Evolutionary conservation across 2,888 invertebrate species (phyloP).

Genomic region (Microchrysa polita): DNA sequence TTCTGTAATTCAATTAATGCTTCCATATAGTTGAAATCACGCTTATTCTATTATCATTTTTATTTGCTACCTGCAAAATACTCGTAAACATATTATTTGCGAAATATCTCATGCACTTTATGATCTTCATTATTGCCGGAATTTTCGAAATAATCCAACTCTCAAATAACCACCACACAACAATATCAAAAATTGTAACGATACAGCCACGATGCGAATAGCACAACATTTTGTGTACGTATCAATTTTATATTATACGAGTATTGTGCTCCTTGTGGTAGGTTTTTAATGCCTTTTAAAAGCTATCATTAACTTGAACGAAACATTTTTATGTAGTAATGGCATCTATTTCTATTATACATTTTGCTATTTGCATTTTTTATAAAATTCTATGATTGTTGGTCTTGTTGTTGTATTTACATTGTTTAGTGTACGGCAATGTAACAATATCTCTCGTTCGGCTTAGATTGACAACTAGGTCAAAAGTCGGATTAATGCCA

Average conservation of each 20-base stretch:
- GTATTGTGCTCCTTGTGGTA: conserved; percentile 6
- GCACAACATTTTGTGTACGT: conserved; percentile 24
- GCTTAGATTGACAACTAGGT: conserved; percentile 67
- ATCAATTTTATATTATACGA: no score
- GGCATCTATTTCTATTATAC: conserved; percentile 9
- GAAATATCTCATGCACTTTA: conserved; percentile 23
- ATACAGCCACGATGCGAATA: no score
- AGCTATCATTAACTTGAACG: conserved; percentile 4
- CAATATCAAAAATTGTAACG: no score
- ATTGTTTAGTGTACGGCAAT: conserved; percentile 44
- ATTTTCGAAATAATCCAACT: conserved; percentile 7
- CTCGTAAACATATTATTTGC: no score
- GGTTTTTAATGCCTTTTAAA: conserved; percentile 24
- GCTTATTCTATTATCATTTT: not conserved
- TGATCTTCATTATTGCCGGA: conserved; percentile 39
- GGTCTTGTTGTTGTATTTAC: conserved; percentile 6
- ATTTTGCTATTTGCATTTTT: conserved; percentile 9
- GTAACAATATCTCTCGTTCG: conserved; percentile 59
- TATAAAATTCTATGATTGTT: conserved; percentile 21
- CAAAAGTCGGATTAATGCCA: no score
- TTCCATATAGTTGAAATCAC: not conserved
- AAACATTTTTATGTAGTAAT: conserved; percentile 9
- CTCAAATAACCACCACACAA: no score
- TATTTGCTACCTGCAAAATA: no score
- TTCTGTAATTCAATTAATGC: no score